These are phyloP conservation scores for Gambelia wislizenii DNA, from an alignment of 2,797 vertebrate species.

Conservation along the genomic window DNA sequence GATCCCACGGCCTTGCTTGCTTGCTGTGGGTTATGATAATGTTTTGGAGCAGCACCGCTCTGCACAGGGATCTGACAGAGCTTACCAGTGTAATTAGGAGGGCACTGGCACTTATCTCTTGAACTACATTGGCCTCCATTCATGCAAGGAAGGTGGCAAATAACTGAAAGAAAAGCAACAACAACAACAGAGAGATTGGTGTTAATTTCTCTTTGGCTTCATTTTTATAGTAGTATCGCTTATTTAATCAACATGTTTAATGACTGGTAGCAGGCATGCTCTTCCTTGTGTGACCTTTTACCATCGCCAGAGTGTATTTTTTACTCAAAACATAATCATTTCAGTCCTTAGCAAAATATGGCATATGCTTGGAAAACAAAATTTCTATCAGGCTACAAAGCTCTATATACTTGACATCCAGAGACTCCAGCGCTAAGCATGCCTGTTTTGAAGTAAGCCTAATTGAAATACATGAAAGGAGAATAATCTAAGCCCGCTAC, in stretches of 20 bases:
- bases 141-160: slow-evolving; percentile 97
- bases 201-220: slow-evolving; percentile 45
- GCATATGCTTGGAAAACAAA: neutral
- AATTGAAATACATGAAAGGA: neutral
- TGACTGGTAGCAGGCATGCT: neutral
- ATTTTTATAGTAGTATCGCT: neutral
- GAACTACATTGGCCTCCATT: slow-evolving; percentile 95
- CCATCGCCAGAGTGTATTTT: neutral
- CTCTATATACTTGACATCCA: neutral
- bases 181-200: slow-evolving; percentile 31
- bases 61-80: slow-evolving; percentile 93
- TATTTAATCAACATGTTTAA: slow-evolving; percentile 1
- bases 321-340: neutral
- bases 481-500: neutral
- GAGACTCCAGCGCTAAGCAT: neutral
- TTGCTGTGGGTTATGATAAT: slow-evolving; percentile 80
- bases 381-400: neutral
- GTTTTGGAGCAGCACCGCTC: slow-evolving; percentile 79
- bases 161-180: slow-evolving; percentile 82
- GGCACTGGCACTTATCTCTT: slow-evolving; percentile 96
- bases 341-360: slow-evolving; percentile 12
- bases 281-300: neutral
- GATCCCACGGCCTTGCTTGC: slow-evolving; percentile 80
- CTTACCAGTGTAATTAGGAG: slow-evolving; percentile 94
- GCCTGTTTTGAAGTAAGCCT: neutral